Base-by-base conservation (phyloP, 2,797 vertebrate genomes). In the Dermochelys coriacea region DNA sequence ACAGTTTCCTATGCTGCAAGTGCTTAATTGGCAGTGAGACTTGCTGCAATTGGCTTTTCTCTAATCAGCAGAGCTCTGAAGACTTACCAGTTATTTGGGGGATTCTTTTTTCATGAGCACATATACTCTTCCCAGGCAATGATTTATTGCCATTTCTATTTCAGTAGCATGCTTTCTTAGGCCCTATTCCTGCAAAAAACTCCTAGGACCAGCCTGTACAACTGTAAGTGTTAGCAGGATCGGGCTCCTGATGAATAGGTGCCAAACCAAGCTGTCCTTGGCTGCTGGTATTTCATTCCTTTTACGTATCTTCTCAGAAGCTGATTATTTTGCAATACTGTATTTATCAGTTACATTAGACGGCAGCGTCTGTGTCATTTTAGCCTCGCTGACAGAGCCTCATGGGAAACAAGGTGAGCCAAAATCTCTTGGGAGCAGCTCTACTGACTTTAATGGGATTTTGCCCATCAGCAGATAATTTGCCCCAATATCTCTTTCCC, bases 111-210 rank as follows among this genome's bases (percentile, higher is more conserved):
- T 93, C 68, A 59, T 19, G 27, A 45, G 45, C 45, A 29, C 12
- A 15, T 68, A 18, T 80, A 64, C 6, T 75, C 59, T 92, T 89
- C 85, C 88, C 89, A 92, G 45, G 68, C 88, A 88, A 88, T 47
- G n/a, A 77, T 87, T 95, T 88, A 75, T 88, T 89, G 78, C 49
- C 45, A 12, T 88, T 95, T 95, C 84, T 61, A 2, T 61, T 82
- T 55, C 34, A 75, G 74, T 25, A 91, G 31, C 15, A 86, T 84
- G 11, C 41, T 92, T 51, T 12, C 87, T 91, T 2, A 2, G 54
- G n/a, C 52, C 51, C 85, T 93, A 64, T 34, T 82, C 11, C 45
- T 23, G 4, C 84, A 91, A 92, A 61, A 90, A 12, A 84, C 9
- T 50, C 49, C 41, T 78, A 80, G 41, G 64, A 45, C 29, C 94